These are phyloP conservation scores for Streblospio benedicti DNA, from an alignment of 1,140 invertebrate genomes.

Conservation along the genomic window DNA sequence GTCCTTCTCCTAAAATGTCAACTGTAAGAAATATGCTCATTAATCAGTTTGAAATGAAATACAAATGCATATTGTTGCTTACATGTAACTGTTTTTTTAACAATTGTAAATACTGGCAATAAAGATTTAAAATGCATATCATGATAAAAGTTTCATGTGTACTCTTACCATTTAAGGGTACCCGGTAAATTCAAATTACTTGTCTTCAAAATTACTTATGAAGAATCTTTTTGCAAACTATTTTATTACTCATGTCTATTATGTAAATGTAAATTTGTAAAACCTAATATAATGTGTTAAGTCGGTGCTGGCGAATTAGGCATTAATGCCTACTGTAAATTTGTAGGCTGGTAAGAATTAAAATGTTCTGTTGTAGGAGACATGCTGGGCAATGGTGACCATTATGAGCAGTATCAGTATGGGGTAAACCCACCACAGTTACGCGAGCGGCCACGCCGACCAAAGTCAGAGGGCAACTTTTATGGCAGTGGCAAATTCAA, in stretches of 20 bases:
- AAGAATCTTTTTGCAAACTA: too few relatives aligned
- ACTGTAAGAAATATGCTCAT: neutral
- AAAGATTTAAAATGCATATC: too few relatives aligned
- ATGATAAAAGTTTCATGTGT: too few relatives aligned
- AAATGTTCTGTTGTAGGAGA: constrained; percentile 16
- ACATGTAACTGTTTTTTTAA: too few relatives aligned
- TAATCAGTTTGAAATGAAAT: too few relatives aligned
- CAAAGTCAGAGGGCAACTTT: constrained; percentile 41
- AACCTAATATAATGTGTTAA: too few relatives aligned
- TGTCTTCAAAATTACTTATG: too few relatives aligned
- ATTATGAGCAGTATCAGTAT: constrained; percentile 16
- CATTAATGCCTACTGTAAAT: neutral
- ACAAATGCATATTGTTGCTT: neutral
- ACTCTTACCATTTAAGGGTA: too few relatives aligned
- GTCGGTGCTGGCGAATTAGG: neutral
- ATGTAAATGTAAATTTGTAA: too few relatives aligned
- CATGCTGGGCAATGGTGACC: constrained; percentile 33
- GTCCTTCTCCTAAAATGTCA: neutral
- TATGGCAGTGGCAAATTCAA: constrained; percentile 31
- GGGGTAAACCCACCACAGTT: constrained; percentile 11
- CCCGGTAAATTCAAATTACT: too few relatives aligned
- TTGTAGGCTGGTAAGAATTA: neutral
- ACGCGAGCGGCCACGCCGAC: constrained; percentile 22
- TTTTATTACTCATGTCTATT: too few relatives aligned
- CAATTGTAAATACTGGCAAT: too few relatives aligned